These are phyloP conservation scores for Trichonephila clavata DNA, from an alignment of 1,140 invertebrate species.

Conservation along the genomic window DNA sequence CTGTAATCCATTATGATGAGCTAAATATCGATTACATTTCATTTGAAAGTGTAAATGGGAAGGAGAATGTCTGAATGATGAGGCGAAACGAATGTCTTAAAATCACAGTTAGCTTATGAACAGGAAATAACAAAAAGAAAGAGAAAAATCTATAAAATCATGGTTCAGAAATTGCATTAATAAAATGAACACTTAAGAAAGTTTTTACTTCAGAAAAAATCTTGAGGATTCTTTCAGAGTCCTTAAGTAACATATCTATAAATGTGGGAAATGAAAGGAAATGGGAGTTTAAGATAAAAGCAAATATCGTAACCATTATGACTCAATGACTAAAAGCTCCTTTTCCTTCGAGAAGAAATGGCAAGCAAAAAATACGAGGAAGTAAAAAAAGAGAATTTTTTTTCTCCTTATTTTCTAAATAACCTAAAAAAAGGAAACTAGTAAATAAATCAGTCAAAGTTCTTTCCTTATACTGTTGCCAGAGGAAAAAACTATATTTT, in stretches of 20 bases:
- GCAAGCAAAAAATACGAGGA: background rate
- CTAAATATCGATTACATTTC: too few species aligned
- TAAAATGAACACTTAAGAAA: background rate
- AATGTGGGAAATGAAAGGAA: too few species aligned
- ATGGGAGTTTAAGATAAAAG: background rate
- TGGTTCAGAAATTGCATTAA: background rate
- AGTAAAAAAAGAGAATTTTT: background rate
- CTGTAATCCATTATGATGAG: too few species aligned
- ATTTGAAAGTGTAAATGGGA: too few species aligned
- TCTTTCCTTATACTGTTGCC: too few species aligned
- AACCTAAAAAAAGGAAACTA: background rate
- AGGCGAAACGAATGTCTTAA: too few species aligned
- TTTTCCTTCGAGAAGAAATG: background rate
- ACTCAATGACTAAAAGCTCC: background rate
- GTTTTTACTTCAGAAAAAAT: background rate
- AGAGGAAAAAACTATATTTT: too few species aligned
- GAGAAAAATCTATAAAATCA: too few species aligned
- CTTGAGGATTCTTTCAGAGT: background rate
- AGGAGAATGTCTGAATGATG: too few species aligned
- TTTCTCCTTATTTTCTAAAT: background rate
- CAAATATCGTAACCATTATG: background rate
- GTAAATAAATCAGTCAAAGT: too few species aligned
- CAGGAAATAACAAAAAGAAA: too few species aligned
- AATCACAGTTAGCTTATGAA: too few species aligned
- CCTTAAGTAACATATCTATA: background rate